Conservation (phyloP, 2,888 invertebrate species). For the Cetonia aurata region DNA sequence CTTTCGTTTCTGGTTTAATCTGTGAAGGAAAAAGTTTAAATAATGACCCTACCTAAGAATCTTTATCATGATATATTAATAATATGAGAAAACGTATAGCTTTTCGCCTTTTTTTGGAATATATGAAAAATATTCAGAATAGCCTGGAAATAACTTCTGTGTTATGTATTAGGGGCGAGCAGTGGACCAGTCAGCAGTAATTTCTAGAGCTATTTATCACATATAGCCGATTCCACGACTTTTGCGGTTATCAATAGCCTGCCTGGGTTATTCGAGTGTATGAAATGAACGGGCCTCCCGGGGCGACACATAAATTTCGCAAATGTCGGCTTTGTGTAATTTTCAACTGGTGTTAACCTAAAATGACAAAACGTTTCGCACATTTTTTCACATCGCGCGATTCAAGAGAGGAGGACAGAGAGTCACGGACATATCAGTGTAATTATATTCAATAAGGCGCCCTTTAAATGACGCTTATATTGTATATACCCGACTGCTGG, state of each 20-base stretch:
- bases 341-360: constrained; percentile 19
- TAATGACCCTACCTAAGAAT: no score
- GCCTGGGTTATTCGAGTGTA: neutral
- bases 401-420: constrained; percentile 21
- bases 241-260: constrained; percentile 17
- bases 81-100: no score
- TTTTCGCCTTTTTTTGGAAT: no score
- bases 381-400: constrained; percentile 9
- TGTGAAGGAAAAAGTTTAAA: no score
- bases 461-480: constrained; percentile 28
- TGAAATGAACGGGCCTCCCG: constrained; percentile 3
- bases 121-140: constrained; percentile 3
- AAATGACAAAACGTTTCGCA: constrained; percentile 29
- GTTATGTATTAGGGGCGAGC: constrained; percentile 20
- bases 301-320: constrained; percentile 13
- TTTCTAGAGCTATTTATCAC: constrained; percentile 30
- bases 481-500: constrained; percentile 19
- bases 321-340: constrained; percentile 8
- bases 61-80: no score
- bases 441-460: constrained; percentile 20
- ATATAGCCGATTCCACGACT: constrained; percentile 11
- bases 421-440: constrained; percentile 19
- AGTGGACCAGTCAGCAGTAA: constrained; percentile 29
- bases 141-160: constrained; percentile 20
- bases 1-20: no score